Base-by-base conservation (phyloP, 2,797 vertebrate genomes). In the Silurus aristotelis region DNA sequence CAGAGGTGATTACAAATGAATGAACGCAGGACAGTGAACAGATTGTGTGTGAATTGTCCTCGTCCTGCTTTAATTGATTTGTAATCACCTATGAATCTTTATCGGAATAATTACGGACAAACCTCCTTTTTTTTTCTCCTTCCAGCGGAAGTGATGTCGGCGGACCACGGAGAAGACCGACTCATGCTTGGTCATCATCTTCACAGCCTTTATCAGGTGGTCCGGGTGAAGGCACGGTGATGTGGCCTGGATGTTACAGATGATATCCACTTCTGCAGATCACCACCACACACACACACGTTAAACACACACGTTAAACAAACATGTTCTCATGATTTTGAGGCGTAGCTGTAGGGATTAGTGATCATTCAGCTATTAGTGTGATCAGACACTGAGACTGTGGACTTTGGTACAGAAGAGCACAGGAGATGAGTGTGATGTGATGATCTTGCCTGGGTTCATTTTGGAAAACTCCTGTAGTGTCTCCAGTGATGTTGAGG, bases 161-260 rank as follows among this genome's bases (percentile, higher is more conserved):
- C 98, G 91, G 82, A 99, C 98, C 67, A 99, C 97, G 0, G 98
- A 95, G 90, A 99, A 99, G 60, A 99, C 96, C 0, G 98, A 99
- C 48, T 98, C 96, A 2, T 90, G 3, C 64, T 92, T 71, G 0
- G 87, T 92, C 84, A 96, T 94, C 90, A 93, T 94, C 70, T 94
- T 92, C 86, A 99, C 91, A 80, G 98, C 96, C 85, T 95, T 90
- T 89, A 93, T 94, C 82, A 99, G 89, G 79, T 99, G 97, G 0
- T 86, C 58, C 6, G 98, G 98, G 43, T 99, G 97, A 73, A 99
- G 95, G 90, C 98, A 99, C 0, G 98, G 98, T 22, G 98, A 96
- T 0, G 98, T 99, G 6, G 97, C 97, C 93, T 99, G 98, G 89
- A 99, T 98, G 91, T 99, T 94, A 84, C 97, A 97, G 19, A 99